A percentile compares a stretch with the other conserved stretches of the same genome.
Conservation (phyloP, 2,797 vertebrate species). For the Halcyon smyrnensis region DNA sequence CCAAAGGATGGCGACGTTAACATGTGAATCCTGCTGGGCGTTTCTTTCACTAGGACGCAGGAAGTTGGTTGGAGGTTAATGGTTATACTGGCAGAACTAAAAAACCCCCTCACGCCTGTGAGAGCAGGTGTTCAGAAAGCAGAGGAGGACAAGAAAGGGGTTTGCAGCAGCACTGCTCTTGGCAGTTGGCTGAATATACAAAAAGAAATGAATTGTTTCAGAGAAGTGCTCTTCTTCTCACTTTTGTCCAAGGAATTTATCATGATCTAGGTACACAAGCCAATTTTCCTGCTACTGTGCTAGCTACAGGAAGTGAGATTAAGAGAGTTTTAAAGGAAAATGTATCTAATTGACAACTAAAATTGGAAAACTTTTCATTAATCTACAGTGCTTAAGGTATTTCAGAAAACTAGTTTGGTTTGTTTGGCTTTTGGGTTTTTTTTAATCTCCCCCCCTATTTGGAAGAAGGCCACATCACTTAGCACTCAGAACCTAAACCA, state of each 20-base stretch:
- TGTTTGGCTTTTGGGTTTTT: too few relatives aligned
- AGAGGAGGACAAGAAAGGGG: slow-evolving; percentile 2
- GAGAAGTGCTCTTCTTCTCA: background rate
- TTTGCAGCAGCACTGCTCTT: background rate
- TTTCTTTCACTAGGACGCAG: slow-evolving; percentile 16
- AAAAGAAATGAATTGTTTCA: background rate
- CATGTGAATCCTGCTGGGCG: background rate
- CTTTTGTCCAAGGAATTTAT: background rate
- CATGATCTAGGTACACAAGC: background rate
- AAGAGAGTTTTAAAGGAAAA: background rate
- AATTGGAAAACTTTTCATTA: background rate
- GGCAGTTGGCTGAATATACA: slow-evolving; percentile 14
- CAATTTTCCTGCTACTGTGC: background rate
- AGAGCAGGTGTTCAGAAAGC: slow-evolving; percentile 62
- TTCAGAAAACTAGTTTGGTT: background rate
- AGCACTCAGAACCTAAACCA: background rate
- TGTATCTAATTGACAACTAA: background rate
- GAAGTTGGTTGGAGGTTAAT: slow-evolving; percentile 57
- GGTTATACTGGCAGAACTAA: slow-evolving; percentile 2
- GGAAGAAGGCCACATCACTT: background rate
- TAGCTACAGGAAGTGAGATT: background rate
- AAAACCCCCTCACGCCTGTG: background rate
- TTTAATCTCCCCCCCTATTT: background rate
- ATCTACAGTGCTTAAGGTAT: background rate
- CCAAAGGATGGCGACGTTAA: slow-evolving; percentile 35